Evolutionary conservation across 2,888 invertebrate species (phyloP).

Genomic region (Chaetogeoica ovagalla): DNA sequence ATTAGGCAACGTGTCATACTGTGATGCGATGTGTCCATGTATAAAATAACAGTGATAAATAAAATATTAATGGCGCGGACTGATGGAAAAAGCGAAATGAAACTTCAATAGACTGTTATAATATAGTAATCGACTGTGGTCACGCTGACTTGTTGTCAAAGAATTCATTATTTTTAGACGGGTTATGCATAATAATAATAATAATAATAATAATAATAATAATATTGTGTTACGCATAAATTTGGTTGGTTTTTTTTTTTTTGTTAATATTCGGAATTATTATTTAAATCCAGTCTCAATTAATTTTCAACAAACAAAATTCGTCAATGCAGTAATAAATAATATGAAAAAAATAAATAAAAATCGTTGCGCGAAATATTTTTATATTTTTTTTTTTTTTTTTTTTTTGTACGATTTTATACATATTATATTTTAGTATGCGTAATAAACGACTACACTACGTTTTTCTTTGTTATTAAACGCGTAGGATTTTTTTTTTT

Average conservation of each 20-base stretch:
- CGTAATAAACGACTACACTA: neutral
- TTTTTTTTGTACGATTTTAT: no score
- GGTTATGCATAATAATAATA: conserved; percentile 25
- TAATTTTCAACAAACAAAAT: conserved; percentile 3
- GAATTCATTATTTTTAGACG: conserved; percentile 31
- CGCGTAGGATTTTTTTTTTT: neutral
- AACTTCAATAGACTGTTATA: conserved; percentile 26
- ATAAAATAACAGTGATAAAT: conserved; percentile 50
- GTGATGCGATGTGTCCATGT: conserved; percentile 41
- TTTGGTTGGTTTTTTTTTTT: conserved; percentile 3
- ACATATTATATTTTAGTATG: no score
- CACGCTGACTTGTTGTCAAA: conserved; percentile 50
- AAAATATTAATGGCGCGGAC: conserved; percentile 50
- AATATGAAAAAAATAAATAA: neutral
- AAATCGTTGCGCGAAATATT: neutral
- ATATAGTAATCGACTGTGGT: conserved; percentile 48
- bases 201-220: conserved; percentile 27
- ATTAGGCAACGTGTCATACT: conserved; percentile 49
- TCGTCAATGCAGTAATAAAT: neutral
- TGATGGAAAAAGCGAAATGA: conserved; percentile 47
- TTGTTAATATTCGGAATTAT: neutral
- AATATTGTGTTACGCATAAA: conserved; percentile 1
- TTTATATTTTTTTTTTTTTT: neutral
- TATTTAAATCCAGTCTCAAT: conserved; percentile 6
- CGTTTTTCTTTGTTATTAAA: neutral